Evolutionary conservation across 2,888 invertebrate species (phyloP).

Genomic region (Stenurella melanura): DNA sequence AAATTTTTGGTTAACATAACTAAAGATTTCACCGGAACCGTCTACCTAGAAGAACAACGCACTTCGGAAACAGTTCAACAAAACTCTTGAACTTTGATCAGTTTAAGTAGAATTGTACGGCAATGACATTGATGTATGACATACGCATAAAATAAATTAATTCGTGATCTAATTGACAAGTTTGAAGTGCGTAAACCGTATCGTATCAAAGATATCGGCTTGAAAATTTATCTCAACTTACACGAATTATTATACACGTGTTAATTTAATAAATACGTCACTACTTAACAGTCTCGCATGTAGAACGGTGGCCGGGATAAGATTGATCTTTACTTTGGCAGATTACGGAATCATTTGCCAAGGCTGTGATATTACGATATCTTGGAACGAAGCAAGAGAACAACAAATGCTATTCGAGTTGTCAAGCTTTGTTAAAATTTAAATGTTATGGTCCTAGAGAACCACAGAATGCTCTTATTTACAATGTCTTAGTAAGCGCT

Average conservation of each 20-base stretch:
- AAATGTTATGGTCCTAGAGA: no score
- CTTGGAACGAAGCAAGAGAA: background rate
- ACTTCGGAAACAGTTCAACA: background rate
- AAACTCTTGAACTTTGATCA: background rate
- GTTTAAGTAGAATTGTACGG: background rate
- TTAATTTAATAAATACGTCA: background rate
- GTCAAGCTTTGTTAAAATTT: no score
- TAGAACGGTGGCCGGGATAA: background rate
- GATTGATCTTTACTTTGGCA: background rate
- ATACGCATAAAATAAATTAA: background rate
- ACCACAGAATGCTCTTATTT: no score
- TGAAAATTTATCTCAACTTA: background rate
- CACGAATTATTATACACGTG: background rate
- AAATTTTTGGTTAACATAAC: no score
- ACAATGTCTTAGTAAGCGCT: no score
- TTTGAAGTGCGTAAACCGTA: background rate
- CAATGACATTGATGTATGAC: background rate
- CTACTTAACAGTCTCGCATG: background rate
- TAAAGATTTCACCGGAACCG: no score
- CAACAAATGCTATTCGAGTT: no score
- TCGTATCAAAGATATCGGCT: background rate
- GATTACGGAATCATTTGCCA: background rate
- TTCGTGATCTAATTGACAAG: background rate
- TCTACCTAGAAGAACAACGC: no score
- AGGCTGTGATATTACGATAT: background rate